Evolutionary conservation across 2,888 invertebrate species (phyloP).

Genomic region (Alsophila aescularia): DNA sequence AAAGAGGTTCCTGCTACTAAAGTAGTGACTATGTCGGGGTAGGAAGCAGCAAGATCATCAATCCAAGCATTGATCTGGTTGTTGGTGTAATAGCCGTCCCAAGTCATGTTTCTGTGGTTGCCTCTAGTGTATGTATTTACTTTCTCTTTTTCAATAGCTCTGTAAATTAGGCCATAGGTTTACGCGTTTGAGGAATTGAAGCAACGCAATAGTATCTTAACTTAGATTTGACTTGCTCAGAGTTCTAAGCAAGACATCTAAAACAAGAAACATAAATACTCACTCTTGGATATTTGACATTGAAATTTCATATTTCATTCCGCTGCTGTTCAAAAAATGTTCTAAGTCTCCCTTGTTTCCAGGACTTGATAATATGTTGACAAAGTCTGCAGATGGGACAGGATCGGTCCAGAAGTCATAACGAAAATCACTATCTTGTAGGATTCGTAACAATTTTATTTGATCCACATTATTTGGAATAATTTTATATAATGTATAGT

Average conservation of each 20-base stretch:
- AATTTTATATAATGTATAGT: slow-evolving; percentile 77
- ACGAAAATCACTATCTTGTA: slow-evolving; percentile 63
- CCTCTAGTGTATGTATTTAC: slow-evolving; percentile 48
- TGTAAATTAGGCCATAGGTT: no score
- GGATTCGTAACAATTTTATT: slow-evolving; percentile 66
- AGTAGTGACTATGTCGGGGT: slow-evolving; percentile 74
- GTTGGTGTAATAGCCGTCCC: slow-evolving; percentile 84
- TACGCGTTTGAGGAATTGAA: no score
- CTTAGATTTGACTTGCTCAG: no score
- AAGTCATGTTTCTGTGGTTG: slow-evolving; percentile 52
- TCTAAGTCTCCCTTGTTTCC: slow-evolving; percentile 54
- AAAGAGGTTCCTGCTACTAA: slow-evolving; percentile 67
- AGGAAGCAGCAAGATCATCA: slow-evolving; percentile 67
- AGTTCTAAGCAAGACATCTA: no score
- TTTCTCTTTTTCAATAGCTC: slow-evolving; percentile 75
- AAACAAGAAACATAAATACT: slow-evolving; percentile 40
- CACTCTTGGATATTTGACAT: slow-evolving; percentile 76
- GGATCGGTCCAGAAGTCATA: slow-evolving; percentile 70
- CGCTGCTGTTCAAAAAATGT: slow-evolving; percentile 49
- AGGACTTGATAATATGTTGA: slow-evolving; percentile 67
- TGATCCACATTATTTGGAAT: slow-evolving; percentile 70
- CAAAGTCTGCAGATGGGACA: slow-evolving; percentile 47
- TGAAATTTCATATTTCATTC: slow-evolving; percentile 63
- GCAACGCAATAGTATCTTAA: no score
- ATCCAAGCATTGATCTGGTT: slow-evolving; percentile 86